Conservation (phyloP, 2,888 invertebrate species). For the Physocephala rufipes region DNA sequence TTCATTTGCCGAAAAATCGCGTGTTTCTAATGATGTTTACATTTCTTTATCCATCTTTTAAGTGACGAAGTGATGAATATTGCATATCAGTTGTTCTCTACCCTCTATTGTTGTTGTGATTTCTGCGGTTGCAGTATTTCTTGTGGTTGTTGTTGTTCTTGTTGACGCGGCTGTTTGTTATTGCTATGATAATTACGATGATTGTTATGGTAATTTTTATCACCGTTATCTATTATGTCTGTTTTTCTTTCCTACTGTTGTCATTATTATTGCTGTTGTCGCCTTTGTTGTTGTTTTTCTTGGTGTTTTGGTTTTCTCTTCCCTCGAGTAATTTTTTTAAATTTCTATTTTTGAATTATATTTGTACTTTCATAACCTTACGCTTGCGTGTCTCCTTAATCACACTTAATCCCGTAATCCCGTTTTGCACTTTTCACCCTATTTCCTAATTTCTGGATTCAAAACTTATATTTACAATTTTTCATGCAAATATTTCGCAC, state of each 20-base stretch:
- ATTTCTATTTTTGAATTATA: not conserved
- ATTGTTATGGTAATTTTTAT: not conserved
- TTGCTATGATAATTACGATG: too few relatives aligned
- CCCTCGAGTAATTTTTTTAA: not conserved
- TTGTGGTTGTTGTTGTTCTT: conserved; percentile 4
- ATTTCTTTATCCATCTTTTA: too few relatives aligned
- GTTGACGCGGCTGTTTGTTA: not conserved
- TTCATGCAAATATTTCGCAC: not conserved
- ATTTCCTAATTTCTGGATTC: not conserved
- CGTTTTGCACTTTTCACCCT: too few relatives aligned
- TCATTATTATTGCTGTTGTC: not conserved
- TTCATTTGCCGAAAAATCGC: too few relatives aligned
- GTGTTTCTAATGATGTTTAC: too few relatives aligned
- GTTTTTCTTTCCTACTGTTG: not conserved
- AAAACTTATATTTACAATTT: conserved; percentile 31
- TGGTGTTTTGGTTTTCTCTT: not conserved
- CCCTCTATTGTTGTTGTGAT: conserved; percentile 18
- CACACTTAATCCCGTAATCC: too few relatives aligned
- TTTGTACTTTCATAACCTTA: too few relatives aligned
- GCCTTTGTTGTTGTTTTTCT: not conserved
- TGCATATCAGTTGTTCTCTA: too few relatives aligned
- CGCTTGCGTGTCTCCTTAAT: too few relatives aligned
- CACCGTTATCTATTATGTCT: not conserved
- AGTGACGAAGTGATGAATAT: too few relatives aligned
- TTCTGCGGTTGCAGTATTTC: not conserved